These are phyloP conservation scores for Semotilus atromaculatus DNA, from an alignment of 2,797 vertebrate species.

Conservation along the genomic window DNA sequence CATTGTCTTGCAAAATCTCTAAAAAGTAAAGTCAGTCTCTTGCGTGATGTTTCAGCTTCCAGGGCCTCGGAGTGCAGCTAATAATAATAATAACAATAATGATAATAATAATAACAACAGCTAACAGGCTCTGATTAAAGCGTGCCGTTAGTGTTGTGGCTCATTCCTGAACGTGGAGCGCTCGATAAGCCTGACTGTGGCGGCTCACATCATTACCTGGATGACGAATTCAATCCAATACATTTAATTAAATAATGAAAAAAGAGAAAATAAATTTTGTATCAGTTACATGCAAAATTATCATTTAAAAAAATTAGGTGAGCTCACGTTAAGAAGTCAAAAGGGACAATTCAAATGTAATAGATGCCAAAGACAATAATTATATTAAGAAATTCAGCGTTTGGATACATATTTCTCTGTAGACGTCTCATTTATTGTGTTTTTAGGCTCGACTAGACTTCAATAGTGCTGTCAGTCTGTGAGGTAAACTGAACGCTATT, in stretches of 20 bases:
- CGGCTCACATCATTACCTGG: neutral
- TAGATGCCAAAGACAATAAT: neutral
- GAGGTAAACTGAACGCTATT: too few species aligned
- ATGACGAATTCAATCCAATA: neutral
- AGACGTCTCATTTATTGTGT: too few species aligned
- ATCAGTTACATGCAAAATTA: neutral
- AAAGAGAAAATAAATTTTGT: neutral
- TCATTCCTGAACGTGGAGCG: slow-evolving; percentile 30
- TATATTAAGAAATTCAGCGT: neutral
- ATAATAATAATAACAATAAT: too few species aligned
- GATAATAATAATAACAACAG: too few species aligned
- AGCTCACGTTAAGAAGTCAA: neutral
- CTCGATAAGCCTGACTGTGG: neutral
- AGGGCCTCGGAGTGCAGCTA: too few species aligned
- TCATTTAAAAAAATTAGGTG: neutral
- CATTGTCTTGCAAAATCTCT: neutral
- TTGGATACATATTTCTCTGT: neutral
- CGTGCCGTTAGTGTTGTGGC: slow-evolving; percentile 1
- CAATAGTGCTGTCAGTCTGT: too few species aligned
- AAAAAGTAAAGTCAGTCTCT: neutral
- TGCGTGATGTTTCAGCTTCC: neutral
- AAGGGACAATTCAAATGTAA: neutral
- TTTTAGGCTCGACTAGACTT: neutral
- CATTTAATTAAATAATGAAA: slow-evolving; percentile 10
- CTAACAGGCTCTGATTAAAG: slow-evolving; percentile 26